These are phyloP conservation scores for Colaptes auratus DNA, from an alignment of 2,113 vertebrate species.

Conservation along the genomic window DNA sequence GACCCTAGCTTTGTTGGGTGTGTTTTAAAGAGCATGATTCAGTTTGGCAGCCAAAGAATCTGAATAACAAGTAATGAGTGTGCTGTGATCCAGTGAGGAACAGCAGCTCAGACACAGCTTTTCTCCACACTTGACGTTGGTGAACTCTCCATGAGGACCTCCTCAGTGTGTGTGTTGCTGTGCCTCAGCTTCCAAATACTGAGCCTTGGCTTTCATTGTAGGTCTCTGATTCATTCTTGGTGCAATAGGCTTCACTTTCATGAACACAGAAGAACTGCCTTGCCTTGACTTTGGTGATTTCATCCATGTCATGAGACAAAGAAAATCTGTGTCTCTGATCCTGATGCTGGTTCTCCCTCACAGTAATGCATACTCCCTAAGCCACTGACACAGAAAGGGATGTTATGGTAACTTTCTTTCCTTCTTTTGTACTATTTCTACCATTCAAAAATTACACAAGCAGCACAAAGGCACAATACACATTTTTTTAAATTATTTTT, in stretches of 20 bases:
- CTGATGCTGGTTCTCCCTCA: neutral
- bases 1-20: neutral
- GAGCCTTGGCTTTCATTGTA: neutral
- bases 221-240: neutral
- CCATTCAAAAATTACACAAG: neutral
- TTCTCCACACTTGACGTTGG: neutral
- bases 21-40: neutral
- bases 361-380: fast-evolving
- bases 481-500: neutral
- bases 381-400: neutral
- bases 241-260: neutral
- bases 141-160: neutral
- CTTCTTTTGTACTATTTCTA: neutral
- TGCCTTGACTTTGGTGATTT: neutral
- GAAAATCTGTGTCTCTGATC: neutral
- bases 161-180: neutral
- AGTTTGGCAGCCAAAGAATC: neutral
- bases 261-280: neutral
- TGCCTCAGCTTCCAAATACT: neutral
- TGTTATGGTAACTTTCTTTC: neutral
- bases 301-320: neutral
- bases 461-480: neutral
- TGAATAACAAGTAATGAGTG: neutral
- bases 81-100: neutral
- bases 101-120: neutral